Evolutionary conservation across 2,797 vertebrate genomes (phyloP).

Genomic region (Triplophysa yarkandensis): DNA sequence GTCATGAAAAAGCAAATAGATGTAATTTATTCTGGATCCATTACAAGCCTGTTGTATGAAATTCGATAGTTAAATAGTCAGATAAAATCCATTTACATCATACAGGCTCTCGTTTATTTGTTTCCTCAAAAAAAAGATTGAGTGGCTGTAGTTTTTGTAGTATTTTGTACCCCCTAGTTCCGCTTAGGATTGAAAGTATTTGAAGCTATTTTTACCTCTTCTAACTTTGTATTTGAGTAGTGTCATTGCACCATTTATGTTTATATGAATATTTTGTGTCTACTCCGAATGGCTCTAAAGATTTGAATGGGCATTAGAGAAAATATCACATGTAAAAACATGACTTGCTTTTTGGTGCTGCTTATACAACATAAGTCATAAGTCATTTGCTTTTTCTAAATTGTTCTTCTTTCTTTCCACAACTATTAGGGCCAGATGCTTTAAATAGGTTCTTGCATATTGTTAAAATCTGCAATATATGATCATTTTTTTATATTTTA

Average conservation of each 20-base stretch:
- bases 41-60: neutral
- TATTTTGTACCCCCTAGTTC: neutral
- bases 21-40: slow-evolving; percentile 9
- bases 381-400: neutral
- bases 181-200: neutral
- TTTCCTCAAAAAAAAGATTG: too few relatives aligned
- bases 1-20: slow-evolving; percentile 23
- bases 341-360: too few relatives aligned
- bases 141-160: too few relatives aligned
- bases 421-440: neutral
- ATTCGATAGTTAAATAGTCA: neutral
- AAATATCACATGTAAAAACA: too few relatives aligned
- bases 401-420: neutral
- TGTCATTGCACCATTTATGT: too few relatives aligned
- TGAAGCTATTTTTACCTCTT: neutral
- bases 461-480: neutral
- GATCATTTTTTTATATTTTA: neutral
- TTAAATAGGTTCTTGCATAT: neutral
- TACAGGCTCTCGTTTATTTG: neutral
- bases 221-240: slow-evolving; percentile 8
- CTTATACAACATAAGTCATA: too few relatives aligned
- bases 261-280: too few relatives aligned
- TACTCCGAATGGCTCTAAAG: too few relatives aligned
- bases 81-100: neutral
- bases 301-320: too few relatives aligned